Base-by-base conservation (phyloP, 2,888 invertebrate species). In the Thereva nobilitata region DNA sequence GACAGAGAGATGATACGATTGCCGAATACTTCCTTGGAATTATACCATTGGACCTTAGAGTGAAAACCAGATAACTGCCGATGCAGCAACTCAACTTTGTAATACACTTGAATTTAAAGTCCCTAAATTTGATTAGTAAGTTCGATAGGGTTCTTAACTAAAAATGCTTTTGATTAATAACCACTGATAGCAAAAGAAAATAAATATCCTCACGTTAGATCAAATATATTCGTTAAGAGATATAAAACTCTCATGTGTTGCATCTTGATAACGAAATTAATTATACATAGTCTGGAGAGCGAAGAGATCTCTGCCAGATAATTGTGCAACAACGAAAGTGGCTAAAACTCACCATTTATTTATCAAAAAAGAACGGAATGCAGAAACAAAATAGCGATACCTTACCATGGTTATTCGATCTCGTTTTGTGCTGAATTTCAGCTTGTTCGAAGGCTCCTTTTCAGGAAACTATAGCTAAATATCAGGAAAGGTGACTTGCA, bases 211-310 rank as follows among this genome's bases (percentile, higher is more conserved):
- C 72, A 72, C 72, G 72, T 69, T 69, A 72, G 72, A 72, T 72
- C 71, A 70, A 71, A 71, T 71, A 72, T 72, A 72, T 72, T 72
- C 72, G 72, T 72, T 72, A 72, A 72, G 69, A 72, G 72, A 72
- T 72, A 66, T 70, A 69, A 71, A 72, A 72, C 71, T 59, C 64
- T 40, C 61, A 64, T 72, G 70, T 70, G 70, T 73, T 72, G 71
- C 71, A 73, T 72, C 73, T 72, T 71, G 73, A 73, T 73, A 73
- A 70, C 67, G 55, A 73, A 72, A 73, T 73, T 73, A 73, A 73
- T 73, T 73, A 73, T 73, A 73, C 73, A 72, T 71, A 72, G 72
- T 72, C 72, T 67, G 67, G 66, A 44, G 59, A 68, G 64, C 59
- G 57, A 68, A 47, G 47, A 68, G 68, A 68, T 68, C 64, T 64